Evolutionary conservation across 2,888 invertebrate genomes (phyloP).

Genomic region (Pheosia gnoma): DNA sequence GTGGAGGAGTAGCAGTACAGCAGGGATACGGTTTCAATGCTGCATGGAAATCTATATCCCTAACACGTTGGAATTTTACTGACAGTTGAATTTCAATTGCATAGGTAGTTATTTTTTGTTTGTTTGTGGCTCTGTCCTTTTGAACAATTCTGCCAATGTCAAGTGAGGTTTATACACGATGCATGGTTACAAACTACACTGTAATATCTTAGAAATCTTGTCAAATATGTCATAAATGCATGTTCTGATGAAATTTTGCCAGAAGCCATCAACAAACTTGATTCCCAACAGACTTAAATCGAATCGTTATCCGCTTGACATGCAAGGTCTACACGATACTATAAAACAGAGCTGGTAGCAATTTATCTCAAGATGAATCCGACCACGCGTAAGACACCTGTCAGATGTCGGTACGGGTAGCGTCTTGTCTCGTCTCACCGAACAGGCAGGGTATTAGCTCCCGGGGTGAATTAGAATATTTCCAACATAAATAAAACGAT

Average conservation of each 20-base stretch:
- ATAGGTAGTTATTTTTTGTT: too few relatives aligned
- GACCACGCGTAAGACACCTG: slow-evolving; percentile 75
- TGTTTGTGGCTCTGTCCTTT: too few relatives aligned
- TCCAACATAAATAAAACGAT: slow-evolving; percentile 73
- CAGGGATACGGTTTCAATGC: slow-evolving; percentile 41
- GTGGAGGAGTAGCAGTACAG: slow-evolving; percentile 44
- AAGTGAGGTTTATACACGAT: too few relatives aligned
- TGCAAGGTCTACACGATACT: slow-evolving; percentile 43
- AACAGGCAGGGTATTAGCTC: slow-evolving; percentile 63
- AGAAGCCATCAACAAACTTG: slow-evolving; percentile 31
- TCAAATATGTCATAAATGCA: too few relatives aligned
- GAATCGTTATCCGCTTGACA: slow-evolving; percentile 41
- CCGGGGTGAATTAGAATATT: slow-evolving; percentile 72
- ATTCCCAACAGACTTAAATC: slow-evolving; percentile 37
- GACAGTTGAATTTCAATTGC: too few relatives aligned
- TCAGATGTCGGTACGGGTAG: slow-evolving; percentile 67
- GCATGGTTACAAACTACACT: background rate
- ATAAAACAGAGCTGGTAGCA: slow-evolving; percentile 47
- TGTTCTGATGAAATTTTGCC: slow-evolving; percentile 14
- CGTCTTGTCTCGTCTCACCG: slow-evolving; percentile 64
- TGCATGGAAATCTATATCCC: slow-evolving; percentile 30
- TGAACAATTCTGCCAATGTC: too few relatives aligned
- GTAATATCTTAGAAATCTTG: background rate
- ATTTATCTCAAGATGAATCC: slow-evolving; percentile 76
- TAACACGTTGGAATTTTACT: background rate